Percentiles rank a stretch among this genome's conserved stretches.
Evolutionary conservation across 2,888 invertebrate genomes (phyloP).

Genomic region (Diaperis boleti): DNA sequence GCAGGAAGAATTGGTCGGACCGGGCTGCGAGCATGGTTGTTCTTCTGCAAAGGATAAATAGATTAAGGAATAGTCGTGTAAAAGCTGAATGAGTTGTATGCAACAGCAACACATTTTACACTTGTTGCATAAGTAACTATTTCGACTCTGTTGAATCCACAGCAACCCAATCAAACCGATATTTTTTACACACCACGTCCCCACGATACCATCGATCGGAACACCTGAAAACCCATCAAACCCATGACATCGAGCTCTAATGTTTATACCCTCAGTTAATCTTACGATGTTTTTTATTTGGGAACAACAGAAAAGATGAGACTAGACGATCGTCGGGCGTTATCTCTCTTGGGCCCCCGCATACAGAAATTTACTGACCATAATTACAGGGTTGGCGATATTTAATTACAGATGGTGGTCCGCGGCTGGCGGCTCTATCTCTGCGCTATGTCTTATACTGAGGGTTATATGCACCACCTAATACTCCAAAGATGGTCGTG

Average conservation of each 20-base stretch:
- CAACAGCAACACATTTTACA: too few species aligned
- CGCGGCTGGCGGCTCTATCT: constrained; percentile 54
- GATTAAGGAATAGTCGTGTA: too few species aligned
- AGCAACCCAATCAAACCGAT: too few species aligned
- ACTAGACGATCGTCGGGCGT: constrained; percentile 66
- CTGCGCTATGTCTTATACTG: constrained; percentile 38
- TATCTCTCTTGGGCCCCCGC: constrained; percentile 70
- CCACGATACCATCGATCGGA: constrained; percentile 5
- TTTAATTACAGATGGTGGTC: constrained; percentile 79
- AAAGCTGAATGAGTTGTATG: too few species aligned
- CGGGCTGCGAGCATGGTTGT: too few species aligned
- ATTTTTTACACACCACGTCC: background rate
- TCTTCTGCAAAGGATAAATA: background rate
- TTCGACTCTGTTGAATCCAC: too few species aligned
- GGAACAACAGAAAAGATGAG: constrained; percentile 56
- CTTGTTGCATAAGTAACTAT: too few species aligned
- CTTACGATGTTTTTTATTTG: constrained; percentile 48
- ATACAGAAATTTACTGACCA: constrained; percentile 86
- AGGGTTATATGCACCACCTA: constrained; percentile 43
- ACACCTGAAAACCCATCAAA: constrained; percentile 28
- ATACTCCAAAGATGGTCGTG: constrained; percentile 33
- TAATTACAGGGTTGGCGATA: constrained; percentile 86
- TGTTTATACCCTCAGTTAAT: constrained; percentile 47
- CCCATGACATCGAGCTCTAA: constrained; percentile 34
- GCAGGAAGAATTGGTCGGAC: background rate